phyloP scores from a whole-genome alignment of 2,888 invertebrate species.

The Sympetrum striolatum region DNA sequence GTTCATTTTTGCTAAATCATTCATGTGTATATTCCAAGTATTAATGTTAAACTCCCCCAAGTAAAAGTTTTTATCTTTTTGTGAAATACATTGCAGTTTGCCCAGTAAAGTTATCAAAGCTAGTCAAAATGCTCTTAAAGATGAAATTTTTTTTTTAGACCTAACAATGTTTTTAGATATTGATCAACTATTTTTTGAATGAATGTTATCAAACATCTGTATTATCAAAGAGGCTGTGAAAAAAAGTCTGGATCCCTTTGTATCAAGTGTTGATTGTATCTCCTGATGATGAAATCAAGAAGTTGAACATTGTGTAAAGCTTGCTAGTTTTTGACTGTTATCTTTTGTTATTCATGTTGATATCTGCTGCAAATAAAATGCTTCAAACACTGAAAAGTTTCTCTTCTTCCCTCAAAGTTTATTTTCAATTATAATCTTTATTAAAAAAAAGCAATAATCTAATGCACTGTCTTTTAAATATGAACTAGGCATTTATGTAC shows the following conservation, averaged over 20 bases:
- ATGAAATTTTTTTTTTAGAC: too few relatives aligned
- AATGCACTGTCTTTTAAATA: not conserved
- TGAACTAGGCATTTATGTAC: conserved; percentile 34
- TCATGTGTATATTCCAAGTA: not conserved
- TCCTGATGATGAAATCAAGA: not conserved
- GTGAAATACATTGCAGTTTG: not conserved
- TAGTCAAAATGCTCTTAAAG: too few relatives aligned
- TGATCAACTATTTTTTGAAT: too few relatives aligned
- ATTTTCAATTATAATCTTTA: conserved; percentile 13
- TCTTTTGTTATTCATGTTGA: not conserved
- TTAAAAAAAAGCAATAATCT: conserved; percentile 16
- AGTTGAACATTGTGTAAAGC: not conserved
- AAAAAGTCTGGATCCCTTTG: not conserved
- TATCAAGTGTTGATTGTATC: not conserved
- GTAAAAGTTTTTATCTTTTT: not conserved
- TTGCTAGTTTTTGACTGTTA: not conserved
- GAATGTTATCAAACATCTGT: not conserved
- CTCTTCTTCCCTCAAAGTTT: not conserved
- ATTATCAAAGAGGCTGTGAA: not conserved
- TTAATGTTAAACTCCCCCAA: not conserved
- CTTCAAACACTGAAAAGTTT: not conserved
- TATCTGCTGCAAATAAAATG: conserved; percentile 4
- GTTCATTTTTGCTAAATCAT: not conserved
- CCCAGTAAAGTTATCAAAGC: too few relatives aligned
- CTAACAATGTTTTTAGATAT: too few relatives aligned